Base-by-base conservation (phyloP, 2,888 invertebrate genomes). In the Tuberolachnus salignus region DNA sequence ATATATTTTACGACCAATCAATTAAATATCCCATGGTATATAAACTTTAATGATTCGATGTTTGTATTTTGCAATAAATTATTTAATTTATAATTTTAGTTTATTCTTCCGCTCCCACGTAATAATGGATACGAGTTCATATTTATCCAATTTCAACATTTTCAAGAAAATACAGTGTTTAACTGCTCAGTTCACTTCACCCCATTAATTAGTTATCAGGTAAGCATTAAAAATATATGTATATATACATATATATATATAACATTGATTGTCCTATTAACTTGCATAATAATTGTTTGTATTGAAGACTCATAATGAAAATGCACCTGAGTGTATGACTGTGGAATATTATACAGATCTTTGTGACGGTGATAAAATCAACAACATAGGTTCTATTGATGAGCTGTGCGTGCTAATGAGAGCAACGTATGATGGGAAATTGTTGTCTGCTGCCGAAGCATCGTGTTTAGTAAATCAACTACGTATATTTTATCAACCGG, bases 291-390 rank as follows among this genome's bases (percentile, higher is more conserved):
- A 4, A 34, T 34, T 34, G 34, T 34, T 34, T 34, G 34, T 34
- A 34, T 49, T 66, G 0, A 42, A 74, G 73, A 61, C 55, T 0
- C 59, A 42, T n/a, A 78, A 69, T 0, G 78, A 78, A 78, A 78
- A 78, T n/a, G 78, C 78, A 9, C 78, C 78, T 9, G 78, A 78
- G 16, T 78, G 78, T 69, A 59, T 78, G 78, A 59, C 78, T 14
- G 1, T 78, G 8, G 78, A 78, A 23, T 78, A 78, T 51, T 78
- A 67, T 61, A 57, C 78, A 3, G 78, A 78, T 4, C 67, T 78
- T 49, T 51, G 55, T 9, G 13, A 59, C n/a, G 21, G 9, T 34
- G 49, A 51, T 21, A 44, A 19, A 23, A 1, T 23, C 3, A 26
- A 63, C 1, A 44, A 23, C 1, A 13, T 8, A 19, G 19, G 0